Base-by-base conservation (phyloP, 2,113 vertebrate species). In the human region DNA sequence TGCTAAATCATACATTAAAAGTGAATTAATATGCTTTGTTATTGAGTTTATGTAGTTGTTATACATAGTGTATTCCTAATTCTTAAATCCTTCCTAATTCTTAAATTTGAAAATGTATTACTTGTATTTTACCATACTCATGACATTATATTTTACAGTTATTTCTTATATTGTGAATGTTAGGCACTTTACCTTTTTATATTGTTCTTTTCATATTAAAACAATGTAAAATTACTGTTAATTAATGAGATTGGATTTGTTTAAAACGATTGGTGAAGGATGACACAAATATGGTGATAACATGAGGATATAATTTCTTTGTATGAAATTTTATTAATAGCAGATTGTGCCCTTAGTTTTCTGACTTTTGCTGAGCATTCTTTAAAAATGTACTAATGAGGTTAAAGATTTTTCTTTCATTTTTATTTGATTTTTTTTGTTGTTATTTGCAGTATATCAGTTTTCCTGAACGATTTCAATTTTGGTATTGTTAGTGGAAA, bases 101-200 rank as follows among this genome's bases (percentile, higher is more conserved):
- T 88, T 91, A 83, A 95, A 25, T 18, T 93, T 96, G 38, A 72
- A 97, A 96, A 91, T 90, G 45, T n/a, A 40, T 86, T 81, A 73
- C 22, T 84, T 94, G 30, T 93, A 5, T 89, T 73, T 93, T 96
- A 73, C 18, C 9, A 86, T 91, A n/a, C 20, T 83, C 3, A 30
- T 35, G n/a, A 78, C 16, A 93, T 57, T 64, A 2, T 90, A 64
- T 88, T 87, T 95, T 95, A 79, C 2, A 85, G 38, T 94, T 76
- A 45, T 89, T 86, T 84, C 35, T 90, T 76, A n/a, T 22, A 25
- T 94, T 88, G 50, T 84, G 30, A 85, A 20, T 96, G 30, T 94
- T 94, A 79, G 50, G 32, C 20, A 73, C 66, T 59, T 73, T 95
- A 66, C 59, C 23, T 97, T 93, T 93, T 93, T 52, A 20, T 27